Evolutionary conservation across 2,888 invertebrate species (phyloP), one percentile per base, ranked within the genome.

Genomic region (Coecobrya sp.): DNA sequence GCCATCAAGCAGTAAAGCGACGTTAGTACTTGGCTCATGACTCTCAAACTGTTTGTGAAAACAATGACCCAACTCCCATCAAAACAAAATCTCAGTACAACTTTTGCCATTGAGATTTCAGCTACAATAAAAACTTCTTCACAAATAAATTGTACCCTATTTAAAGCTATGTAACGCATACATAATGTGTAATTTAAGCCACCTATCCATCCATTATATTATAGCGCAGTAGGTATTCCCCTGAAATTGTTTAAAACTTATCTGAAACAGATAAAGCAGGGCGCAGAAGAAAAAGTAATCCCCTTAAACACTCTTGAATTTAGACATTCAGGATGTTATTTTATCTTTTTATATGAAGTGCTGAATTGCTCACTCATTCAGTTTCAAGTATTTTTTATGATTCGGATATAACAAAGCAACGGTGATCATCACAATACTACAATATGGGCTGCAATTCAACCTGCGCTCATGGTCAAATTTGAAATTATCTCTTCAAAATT

Each of bases 281-380:
- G 22, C 62, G 5, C 62, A 62, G 62, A 62, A 62, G 62, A 62
- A 22, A n/a, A n/a, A n/a, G n/a, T 62, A 22, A 49, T 13, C 4
- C 62, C 62, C 19, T 59, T 59, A 59, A 5, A 3, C 22, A 59
- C 13, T n/a, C n/a, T n/a, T n/a, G 5, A 19, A 19, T 22, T 16
- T 52, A 52, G 2, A 52, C 52, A 52, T 59, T 2, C 59, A 11
- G 25, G 7, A 19, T 19, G 62, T 25, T 19, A 19, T 62, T 25
- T 8, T 25, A 62, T 62, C 62, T 11, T 22, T 62, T 25, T 3
- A 62, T 25, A 62, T 62, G 62, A 62, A 62, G 62, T 62, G 62
- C 62, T 62, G 62, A 62, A 62, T 25, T 62, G 62, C 62, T 62
- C 62, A 62, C 22, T 62, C 62, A 19, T 62, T 62, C 2, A 62